Base-by-base conservation (phyloP, 2,888 invertebrate species). In the Agelastica alni region DNA sequence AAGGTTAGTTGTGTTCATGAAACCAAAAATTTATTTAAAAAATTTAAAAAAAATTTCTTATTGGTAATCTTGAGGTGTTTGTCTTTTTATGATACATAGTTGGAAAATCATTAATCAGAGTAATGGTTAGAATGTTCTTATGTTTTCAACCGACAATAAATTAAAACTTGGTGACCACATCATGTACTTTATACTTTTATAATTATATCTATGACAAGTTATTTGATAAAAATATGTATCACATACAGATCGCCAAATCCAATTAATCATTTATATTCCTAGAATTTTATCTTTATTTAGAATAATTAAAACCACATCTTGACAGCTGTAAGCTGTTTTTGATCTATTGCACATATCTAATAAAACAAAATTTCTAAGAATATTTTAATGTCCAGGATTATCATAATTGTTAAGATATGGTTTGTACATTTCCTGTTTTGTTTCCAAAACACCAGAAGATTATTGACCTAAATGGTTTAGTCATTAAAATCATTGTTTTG, bases 391-490 rank as follows among this genome's bases (percentile, higher is more conserved):
- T 48, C 39, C 17, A 20, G 14, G 39, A 31, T 48, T 48, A 48
- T 48, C 49, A 22, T 20, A 39, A 20, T 14, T 9, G 16, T 16
- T 4, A 7, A 26, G 26, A 26, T 6, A 43, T 13, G 28, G n/a
- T 44, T 44, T 44, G 37, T 34, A 39, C 22, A 39, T 49, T 49
- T 49, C 49, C 49, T 49, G 49, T 49, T 49, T 31, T 49, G 32
- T 14, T 18, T 20, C 16, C n/a, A 31, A 22, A 28, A 32, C 20
- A 49, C 31, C 13, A 37, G 7, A 18, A 39, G 37, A 18, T 17
- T 39, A 20, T 39, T 39, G 37, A 39, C 37, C 37, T 7, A 20
- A 18, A 12, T 10, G 5, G 20, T 39, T 26, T 39, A 12, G 20
- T 39, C 14, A 39, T 39, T 20, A 20, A 39, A 39, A 39, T 39